These are phyloP conservation scores for Agriotes lineatus DNA, from an alignment of 2,888 invertebrate species.

Conservation along the genomic window DNA sequence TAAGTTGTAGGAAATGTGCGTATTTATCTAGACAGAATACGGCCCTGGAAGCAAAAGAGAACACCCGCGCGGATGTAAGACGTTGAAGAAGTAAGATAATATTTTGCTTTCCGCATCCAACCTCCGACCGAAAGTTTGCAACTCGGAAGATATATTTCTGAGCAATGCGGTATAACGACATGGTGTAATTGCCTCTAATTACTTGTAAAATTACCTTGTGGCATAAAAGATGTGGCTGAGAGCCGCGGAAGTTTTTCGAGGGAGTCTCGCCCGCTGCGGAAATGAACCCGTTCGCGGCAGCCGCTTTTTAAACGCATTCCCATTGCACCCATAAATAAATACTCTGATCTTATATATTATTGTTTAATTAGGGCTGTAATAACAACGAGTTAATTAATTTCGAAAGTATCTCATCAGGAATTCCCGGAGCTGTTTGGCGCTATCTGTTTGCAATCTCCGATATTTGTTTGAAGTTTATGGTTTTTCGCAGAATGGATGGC, in stretches of 20 bases:
- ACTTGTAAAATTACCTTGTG: constrained; percentile 69
- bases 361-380: constrained; percentile 63
- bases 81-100: constrained; percentile 54
- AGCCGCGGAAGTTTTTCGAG: constrained; percentile 61
- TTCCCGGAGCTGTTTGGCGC: constrained; percentile 48
- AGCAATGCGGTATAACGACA: constrained; percentile 65
- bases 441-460: constrained; percentile 57
- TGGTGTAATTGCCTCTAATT: constrained; percentile 68
- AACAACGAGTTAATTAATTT: constrained; percentile 64
- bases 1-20: too few species aligned
- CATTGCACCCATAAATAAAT: constrained; percentile 40
- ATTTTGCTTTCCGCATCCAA: constrained; percentile 59
- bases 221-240: constrained; percentile 65
- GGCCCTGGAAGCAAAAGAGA: too few species aligned
- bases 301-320: constrained; percentile 47
- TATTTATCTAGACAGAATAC: too few species aligned
- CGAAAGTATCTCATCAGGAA: constrained; percentile 32
- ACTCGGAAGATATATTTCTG: constrained; percentile 64
- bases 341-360: constrained; percentile 56
- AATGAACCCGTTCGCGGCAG: constrained; percentile 59
- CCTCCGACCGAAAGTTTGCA: constrained; percentile 53
- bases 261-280: constrained; percentile 54
- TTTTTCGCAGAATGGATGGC: constrained; percentile 48
- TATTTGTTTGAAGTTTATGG: constrained; percentile 48
- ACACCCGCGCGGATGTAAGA: constrained; percentile 31